Conservation (phyloP, 2,113 vertebrate genomes). For the Jaculus jaculus region DNA sequence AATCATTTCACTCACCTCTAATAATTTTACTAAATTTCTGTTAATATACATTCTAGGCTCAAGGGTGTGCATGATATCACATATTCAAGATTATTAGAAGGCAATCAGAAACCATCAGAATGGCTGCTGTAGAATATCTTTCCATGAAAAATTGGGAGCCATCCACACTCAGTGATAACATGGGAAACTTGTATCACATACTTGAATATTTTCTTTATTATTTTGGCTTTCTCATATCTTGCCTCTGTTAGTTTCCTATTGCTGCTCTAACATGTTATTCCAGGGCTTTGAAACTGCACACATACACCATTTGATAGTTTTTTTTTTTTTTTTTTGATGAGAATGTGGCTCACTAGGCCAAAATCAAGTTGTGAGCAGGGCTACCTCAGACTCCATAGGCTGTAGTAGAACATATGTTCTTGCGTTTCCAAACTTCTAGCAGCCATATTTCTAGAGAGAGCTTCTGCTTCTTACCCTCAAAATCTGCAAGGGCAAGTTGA, state of each 20-base stretch:
- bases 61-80: neutral
- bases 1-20: neutral
- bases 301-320: neutral
- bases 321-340: too few species aligned
- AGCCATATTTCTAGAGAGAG: neutral
- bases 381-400: neutral
- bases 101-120: neutral
- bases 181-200: neutral
- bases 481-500: neutral
- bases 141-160: neutral
- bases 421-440: neutral
- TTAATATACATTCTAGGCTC: neutral
- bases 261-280: neutral
- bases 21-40: slow-evolving; percentile 25
- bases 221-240: slow-evolving; percentile 12
- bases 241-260: slow-evolving; percentile 11
- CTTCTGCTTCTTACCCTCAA: neutral
- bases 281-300: neutral
- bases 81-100: neutral
- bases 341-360: neutral
- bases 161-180: neutral
- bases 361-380: neutral
- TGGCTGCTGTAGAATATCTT: neutral
- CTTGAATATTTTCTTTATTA: neutral
- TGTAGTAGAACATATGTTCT: neutral